Conservation (phyloP, 2,888 invertebrate species). For the Tricholauxania praeusta region DNA sequence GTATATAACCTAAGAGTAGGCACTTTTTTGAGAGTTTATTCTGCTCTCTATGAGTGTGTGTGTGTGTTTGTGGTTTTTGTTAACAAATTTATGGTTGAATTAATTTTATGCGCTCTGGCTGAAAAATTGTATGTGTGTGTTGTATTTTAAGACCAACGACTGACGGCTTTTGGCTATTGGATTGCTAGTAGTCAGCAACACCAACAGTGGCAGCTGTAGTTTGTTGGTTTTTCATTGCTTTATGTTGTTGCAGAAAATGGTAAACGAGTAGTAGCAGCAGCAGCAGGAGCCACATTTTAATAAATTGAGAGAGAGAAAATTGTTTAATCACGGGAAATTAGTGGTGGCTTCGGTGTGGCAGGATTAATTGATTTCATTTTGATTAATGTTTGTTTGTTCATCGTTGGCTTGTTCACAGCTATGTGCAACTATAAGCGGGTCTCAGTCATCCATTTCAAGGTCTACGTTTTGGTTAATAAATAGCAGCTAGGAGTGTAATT, state of each 20-base stretch:
- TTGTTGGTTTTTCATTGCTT: neutral
- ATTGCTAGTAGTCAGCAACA: neutral
- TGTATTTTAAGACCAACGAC: neutral
- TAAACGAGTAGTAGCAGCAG: neutral
- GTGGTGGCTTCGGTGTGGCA: conserved; percentile 1
- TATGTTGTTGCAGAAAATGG: neutral
- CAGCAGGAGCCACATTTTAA: neutral
- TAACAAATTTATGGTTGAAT: conserved; percentile 40
- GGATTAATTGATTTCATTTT: conserved; percentile 25
- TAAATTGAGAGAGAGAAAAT: conserved; percentile 20
- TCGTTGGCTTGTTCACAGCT: too few relatives aligned
- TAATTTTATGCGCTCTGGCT: conserved; percentile 24
- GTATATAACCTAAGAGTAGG: conserved; percentile 18
- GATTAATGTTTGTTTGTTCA: conserved; percentile 10
- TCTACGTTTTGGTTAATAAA: too few relatives aligned
- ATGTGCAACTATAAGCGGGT: too few relatives aligned
- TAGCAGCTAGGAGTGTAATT: too few relatives aligned
- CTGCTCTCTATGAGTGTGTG: neutral
- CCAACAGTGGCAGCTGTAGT: neutral
- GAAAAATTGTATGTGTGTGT: neutral
- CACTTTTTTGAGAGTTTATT: neutral
- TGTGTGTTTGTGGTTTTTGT: conserved; percentile 2
- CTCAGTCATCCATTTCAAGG: too few relatives aligned
- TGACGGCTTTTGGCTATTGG: neutral
- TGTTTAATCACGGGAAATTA: conserved; percentile 22